Conservation (phyloP, 2,888 invertebrate species). For the Nesidiocoris tenuis region DNA sequence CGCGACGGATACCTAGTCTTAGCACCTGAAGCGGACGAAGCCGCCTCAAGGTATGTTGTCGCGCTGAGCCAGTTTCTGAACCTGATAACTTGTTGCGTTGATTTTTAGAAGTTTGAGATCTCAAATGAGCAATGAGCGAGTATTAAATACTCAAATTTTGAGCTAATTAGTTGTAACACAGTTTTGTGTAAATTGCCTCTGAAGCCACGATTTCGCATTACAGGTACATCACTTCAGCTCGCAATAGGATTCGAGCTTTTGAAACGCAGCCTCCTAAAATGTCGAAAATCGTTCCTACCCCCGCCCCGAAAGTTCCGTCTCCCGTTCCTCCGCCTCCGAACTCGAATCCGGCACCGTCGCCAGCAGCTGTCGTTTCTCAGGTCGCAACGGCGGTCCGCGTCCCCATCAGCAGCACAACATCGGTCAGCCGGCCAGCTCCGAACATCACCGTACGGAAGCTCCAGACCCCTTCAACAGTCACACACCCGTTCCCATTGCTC, state of each 20-base stretch:
- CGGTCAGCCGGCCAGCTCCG: conserved; percentile 6
- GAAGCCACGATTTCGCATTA: not conserved
- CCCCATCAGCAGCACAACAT: not conserved
- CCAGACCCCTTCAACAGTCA: not conserved
- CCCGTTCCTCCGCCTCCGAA: conserved; percentile 30
- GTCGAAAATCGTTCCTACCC: conserved; percentile 20
- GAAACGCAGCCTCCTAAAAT: conserved; percentile 55
- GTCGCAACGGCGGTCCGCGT: conserved; percentile 1
- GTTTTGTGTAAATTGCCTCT: no score
- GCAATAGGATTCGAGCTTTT: conserved; percentile 73
- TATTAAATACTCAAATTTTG: no score
- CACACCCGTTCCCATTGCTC: conserved; percentile 47
- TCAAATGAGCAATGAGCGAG: no score
- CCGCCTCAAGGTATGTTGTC: conserved; percentile 62
- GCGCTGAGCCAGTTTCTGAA: no score
- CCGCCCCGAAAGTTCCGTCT: conserved; percentile 46
- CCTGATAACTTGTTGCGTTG: no score
- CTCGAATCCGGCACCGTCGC: conserved; percentile 45
- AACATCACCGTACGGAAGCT: conserved; percentile 1
- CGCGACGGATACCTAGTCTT: conserved; percentile 75
- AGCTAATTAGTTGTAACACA: no score
- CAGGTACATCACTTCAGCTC: conserved; percentile 77
- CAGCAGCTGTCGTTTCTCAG: conserved; percentile 2
- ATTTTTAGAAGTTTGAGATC: no score
- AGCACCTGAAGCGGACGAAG: conserved; percentile 70